These are phyloP conservation scores for Julus scandinavius DNA, from an alignment of 2,888 invertebrate species.

Conservation along the genomic window DNA sequence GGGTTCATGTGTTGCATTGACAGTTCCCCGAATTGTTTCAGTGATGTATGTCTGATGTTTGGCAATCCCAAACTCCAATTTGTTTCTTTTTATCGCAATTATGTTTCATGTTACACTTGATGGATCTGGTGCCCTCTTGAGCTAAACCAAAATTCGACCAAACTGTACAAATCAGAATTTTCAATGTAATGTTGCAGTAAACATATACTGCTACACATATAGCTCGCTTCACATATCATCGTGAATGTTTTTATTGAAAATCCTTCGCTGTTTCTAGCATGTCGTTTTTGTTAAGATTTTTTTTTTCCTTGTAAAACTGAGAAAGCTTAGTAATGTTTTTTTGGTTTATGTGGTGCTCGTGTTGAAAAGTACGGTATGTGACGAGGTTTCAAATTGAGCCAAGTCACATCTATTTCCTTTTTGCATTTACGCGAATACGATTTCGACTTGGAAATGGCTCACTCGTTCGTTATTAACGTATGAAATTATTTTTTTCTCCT, in stretches of 20 bases:
- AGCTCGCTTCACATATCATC: slow-evolving; percentile 12
- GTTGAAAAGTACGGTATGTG: background rate
- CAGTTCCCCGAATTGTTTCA: too few relatives aligned
- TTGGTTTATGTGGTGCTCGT: slow-evolving; percentile 1
- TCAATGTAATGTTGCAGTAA: background rate
- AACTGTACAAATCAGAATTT: background rate
- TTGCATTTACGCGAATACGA: background rate
- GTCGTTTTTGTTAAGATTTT: background rate
- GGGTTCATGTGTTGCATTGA: too few relatives aligned
- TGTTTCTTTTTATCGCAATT: background rate
- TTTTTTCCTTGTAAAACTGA: background rate
- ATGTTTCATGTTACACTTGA: background rate
- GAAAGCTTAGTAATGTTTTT: too few relatives aligned
- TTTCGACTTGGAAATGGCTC: slow-evolving; percentile 25
- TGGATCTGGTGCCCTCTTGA: background rate
- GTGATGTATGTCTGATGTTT: too few relatives aligned
- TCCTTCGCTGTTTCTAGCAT: slow-evolving; percentile 1
- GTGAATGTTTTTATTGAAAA: background rate
- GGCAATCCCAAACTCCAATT: too few relatives aligned
- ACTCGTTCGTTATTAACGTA: background rate
- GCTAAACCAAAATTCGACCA: background rate
- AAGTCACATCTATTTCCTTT: background rate
- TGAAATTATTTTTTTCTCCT: background rate
- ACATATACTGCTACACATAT: background rate
- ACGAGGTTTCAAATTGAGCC: background rate